phyloP scores from a whole-genome alignment of 2,888 invertebrate genomes.

The Alloscopus bannaensis region DNA sequence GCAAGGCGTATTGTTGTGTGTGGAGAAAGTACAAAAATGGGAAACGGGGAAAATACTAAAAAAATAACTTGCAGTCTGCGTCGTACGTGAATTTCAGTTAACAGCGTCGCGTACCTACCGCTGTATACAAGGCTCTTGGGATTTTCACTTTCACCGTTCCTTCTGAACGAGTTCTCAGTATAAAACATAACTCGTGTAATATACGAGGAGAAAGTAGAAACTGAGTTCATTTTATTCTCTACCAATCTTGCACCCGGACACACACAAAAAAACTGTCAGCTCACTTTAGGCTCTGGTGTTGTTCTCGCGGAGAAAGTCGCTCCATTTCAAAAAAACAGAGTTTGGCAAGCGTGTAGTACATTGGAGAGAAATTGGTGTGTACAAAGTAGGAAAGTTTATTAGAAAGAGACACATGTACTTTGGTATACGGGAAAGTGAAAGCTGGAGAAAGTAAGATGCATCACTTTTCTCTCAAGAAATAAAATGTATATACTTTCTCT shows the following conservation, averaged over 20 bases:
- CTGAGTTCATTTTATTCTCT: constrained; percentile 23
- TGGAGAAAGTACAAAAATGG: constrained; percentile 48
- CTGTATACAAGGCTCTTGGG: constrained; percentile 45
- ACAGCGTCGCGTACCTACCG: constrained; percentile 27
- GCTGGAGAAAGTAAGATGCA: constrained; percentile 2
- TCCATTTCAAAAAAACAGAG: constrained; percentile 6
- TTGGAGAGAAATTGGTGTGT: constrained; percentile 45
- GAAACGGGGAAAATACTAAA: constrained; percentile 36
- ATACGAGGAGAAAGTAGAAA: neutral
- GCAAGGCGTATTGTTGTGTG: constrained; percentile 49
- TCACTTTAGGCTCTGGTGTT: constrained; percentile 3
- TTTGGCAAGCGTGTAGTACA: constrained; percentile 35
- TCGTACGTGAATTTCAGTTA: constrained; percentile 10
- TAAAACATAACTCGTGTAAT: neutral
- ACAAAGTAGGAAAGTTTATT: constrained; percentile 35
- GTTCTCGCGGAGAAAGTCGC: constrained; percentile 1
- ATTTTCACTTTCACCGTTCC: constrained; percentile 54
- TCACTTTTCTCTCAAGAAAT: neutral
- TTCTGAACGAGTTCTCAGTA: constrained; percentile 6
- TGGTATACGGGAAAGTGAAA: no score
- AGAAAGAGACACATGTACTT: no score
- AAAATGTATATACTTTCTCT: neutral
- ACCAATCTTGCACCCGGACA: constrained; percentile 17
- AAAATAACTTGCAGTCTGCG: no score
- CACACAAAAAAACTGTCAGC: constrained; percentile 37